Evolutionary conservation across 2,797 vertebrate genomes (phyloP).

Genomic region (Graptemys geographica): DNA sequence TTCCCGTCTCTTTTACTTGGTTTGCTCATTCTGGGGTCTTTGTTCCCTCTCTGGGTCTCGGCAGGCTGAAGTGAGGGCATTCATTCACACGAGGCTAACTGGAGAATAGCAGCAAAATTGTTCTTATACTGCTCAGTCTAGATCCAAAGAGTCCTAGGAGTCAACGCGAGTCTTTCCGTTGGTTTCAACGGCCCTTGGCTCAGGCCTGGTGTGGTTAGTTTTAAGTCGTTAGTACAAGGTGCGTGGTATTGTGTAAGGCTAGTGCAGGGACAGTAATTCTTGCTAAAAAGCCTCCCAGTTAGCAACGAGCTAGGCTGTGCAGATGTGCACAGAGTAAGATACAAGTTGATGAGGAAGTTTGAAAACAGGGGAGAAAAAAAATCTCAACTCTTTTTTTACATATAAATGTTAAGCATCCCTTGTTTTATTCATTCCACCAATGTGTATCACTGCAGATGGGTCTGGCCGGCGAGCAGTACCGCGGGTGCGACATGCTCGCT

Average conservation of each 20-base stretch:
- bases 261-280: not conserved
- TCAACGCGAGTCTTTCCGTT: not conserved
- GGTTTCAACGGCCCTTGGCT: not conserved
- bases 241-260: not conserved
- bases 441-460: not conserved
- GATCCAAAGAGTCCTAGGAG: not conserved
- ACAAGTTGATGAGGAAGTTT: not conserved
- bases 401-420: not conserved
- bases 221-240: not conserved
- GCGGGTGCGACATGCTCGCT: not conserved
- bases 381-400: not conserved
- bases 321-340: not conserved
- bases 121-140: not conserved
- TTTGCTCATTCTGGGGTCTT: not conserved
- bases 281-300: not conserved
- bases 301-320: not conserved
- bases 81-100: not conserved
- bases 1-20: accelerated
- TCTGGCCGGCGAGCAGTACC: not conserved
- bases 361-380: not conserved
- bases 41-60: not conserved
- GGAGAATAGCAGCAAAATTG: not conserved
- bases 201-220: not conserved
- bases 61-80: not conserved
- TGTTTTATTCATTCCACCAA: not conserved